Percentiles rank a stretch among this genome's conserved stretches.
Conservation (phyloP, 2,797 vertebrate genomes). For the Helostoma temminkii region DNA sequence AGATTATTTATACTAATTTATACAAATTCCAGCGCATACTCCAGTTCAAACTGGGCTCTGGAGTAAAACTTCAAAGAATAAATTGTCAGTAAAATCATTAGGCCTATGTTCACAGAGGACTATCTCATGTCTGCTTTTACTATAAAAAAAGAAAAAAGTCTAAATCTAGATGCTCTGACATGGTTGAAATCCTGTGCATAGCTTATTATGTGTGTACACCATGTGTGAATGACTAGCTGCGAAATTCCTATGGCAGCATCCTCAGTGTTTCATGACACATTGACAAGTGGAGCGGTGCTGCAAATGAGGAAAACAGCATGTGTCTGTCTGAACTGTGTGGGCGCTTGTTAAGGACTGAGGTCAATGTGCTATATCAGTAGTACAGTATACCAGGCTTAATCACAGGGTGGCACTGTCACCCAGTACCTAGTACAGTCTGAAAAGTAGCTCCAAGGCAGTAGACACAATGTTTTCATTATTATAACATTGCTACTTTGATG, state of each 20-base stretch:
- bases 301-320: slow-evolving; percentile 17
- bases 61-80: too few species aligned
- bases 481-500: too few species aligned
- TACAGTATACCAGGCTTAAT: slow-evolving; percentile 2
- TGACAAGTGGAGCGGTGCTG: slow-evolving; percentile 1
- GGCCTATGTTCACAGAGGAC: too few species aligned
- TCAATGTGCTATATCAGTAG: slow-evolving; percentile 1
- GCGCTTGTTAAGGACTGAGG: slow-evolving; percentile 4
- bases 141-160: not conserved
- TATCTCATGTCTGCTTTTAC: too few species aligned
- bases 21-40: too few species aligned
- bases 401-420: slow-evolving; percentile 24
- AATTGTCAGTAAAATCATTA: too few species aligned
- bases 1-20: too few species aligned
- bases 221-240: not conserved
- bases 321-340: slow-evolving; percentile 7
- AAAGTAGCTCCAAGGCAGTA: not conserved
- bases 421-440: not conserved
- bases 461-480: not conserved
- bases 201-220: not conserved
- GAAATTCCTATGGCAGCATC: not conserved
- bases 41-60: too few species aligned
- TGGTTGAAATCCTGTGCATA: not conserved
- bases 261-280: not conserved
- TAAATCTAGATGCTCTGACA: not conserved